phyloP scores from a whole-genome alignment of 2,113 vertebrate genomes.

The Microtus richardsoni region DNA sequence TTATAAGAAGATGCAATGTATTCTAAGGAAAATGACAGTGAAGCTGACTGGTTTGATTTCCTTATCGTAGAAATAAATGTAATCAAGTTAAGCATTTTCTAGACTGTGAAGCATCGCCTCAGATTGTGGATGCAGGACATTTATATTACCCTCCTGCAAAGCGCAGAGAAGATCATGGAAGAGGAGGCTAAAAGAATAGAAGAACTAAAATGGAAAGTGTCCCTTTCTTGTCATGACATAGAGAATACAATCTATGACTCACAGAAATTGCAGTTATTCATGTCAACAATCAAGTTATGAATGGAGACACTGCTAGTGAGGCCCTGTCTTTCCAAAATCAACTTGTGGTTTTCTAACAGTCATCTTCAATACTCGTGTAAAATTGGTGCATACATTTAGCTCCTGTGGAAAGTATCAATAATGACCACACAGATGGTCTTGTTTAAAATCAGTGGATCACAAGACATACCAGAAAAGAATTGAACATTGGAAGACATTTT shows the following conservation, averaged over 20 bases:
- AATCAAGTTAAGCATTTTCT: neutral
- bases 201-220: neutral
- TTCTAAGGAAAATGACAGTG: neutral
- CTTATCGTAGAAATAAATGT: neutral
- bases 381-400: no score
- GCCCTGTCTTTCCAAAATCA: neutral
- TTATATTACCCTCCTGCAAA: neutral
- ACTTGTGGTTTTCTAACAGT: neutral
- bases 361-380: neutral
- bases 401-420: neutral
- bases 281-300: neutral
- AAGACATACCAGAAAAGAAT: neutral
- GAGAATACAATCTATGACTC: neutral
- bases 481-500: neutral
- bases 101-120: neutral
- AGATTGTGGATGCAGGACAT: neutral
- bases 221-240: neutral
- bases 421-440: neutral
- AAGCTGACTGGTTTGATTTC: neutral
- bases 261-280: neutral
- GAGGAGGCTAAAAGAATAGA: neutral
- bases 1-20: neutral
- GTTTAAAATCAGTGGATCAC: neutral
- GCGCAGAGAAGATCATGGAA: neutral
- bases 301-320: no score